Evolutionary conservation across 2,888 invertebrate genomes (phyloP), one percentile per base, ranked within the genome.

Genomic region (Polylopha cassiicola): DNA sequence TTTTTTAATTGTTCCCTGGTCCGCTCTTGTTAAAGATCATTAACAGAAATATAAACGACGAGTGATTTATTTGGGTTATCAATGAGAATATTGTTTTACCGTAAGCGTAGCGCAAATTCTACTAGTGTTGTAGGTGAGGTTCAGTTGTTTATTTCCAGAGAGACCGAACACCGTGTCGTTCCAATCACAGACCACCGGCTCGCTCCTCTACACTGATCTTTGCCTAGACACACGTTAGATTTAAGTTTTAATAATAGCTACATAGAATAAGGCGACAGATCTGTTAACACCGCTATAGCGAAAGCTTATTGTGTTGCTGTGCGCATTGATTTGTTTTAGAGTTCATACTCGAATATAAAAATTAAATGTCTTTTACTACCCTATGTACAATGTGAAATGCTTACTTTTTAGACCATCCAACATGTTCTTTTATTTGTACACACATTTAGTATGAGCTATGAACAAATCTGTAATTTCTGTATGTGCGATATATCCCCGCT

Each of bases 181-280:
- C n/a, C n/a, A n/a, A n/a, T n/a, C n/a, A n/a, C n/a, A n/a, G n/a
- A n/a, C n/a, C n/a, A n/a, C n/a, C n/a, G n/a, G n/a, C n/a, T n/a
- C n/a, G n/a, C n/a, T 22, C 16, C 9, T 31, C 9, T 18, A 17
- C 22, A 28, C 22, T 28, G 37, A 7, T 15, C 26, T 29, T 44
- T 38, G 48, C 41, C 49, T 54, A 48, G 47, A 51, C 48, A 46
- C 44, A 32, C 36, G 39, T 39, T 61, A 61, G 55, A 51, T 56
- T n/a, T 75, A 77, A 80, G 73, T 72, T 68, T 74, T 72, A 52
- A 61, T 62, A 51, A 72, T 77, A 81, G 73, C 70, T 73, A 70
- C 70, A 47, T 77, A 77, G 75, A 65, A 46, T 75, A 82, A 81
- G 71, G 72, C 68, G 68, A 72, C 76, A 74, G 79, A 73, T 82